phyloP scores from a whole-genome alignment of 2,888 invertebrate genomes.

The Ophion ventricosus region DNA sequence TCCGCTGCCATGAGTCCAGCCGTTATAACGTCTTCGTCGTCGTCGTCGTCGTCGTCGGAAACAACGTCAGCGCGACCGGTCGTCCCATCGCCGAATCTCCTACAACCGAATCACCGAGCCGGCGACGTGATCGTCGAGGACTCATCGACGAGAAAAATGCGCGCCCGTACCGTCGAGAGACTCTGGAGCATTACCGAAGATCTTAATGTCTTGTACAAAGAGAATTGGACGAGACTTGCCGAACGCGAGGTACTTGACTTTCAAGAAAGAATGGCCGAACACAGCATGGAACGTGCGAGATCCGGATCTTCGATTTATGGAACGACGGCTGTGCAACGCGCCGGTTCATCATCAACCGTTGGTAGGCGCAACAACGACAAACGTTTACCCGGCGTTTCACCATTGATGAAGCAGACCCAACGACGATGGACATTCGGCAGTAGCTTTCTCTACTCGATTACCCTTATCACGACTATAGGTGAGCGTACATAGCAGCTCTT shows the following conservation, averaged over 20 bases:
- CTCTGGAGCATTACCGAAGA: constrained; percentile 94
- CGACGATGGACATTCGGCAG: constrained; percentile 95
- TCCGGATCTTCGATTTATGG: constrained; percentile 77
- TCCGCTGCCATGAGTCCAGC: constrained; percentile 13
- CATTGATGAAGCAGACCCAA: constrained; percentile 79
- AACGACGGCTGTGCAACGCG: constrained; percentile 68
- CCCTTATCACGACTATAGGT: constrained; percentile 98
- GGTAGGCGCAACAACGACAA: constrained; percentile 61
- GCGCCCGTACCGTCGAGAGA: constrained; percentile 90
- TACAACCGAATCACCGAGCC: constrained; percentile 46
- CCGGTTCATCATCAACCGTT: constrained; percentile 71
- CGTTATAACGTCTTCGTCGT: constrained; percentile 85
- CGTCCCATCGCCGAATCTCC: constrained; percentile 65
- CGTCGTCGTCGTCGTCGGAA: constrained; percentile 84
- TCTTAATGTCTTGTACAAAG: constrained; percentile 94
- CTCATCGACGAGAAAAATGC: constrained; percentile 84
- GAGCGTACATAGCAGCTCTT: constrained; percentile 81
- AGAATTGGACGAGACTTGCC: constrained; percentile 95
- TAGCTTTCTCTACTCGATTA: constrained; percentile 95
- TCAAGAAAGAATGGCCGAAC: constrained; percentile 85
- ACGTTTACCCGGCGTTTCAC: constrained; percentile 69
- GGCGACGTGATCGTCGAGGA: constrained; percentile 80
- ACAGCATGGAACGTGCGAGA: constrained; percentile 73
- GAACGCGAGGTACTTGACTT: constrained; percentile 94
- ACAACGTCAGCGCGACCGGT: constrained; percentile 83